A percentile compares a stretch with the other conserved stretches of the same genome.
Conservation (phyloP, 2,797 vertebrate species). For the Thripadectes ignobilis region DNA sequence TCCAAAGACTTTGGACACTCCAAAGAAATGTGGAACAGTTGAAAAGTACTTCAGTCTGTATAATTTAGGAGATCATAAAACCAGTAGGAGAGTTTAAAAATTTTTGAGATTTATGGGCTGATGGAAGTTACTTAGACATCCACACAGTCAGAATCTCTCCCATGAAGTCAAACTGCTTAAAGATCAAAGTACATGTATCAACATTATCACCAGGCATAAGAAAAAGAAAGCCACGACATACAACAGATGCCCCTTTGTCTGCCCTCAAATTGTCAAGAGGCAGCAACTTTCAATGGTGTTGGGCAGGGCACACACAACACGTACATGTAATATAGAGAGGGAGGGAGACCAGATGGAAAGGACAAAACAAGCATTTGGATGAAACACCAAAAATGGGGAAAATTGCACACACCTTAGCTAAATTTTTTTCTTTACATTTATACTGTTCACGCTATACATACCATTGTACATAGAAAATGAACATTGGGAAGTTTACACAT, state of each 20-base stretch:
- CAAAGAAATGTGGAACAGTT: conserved; percentile 9
- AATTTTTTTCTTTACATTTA: not conserved
- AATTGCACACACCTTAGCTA: not conserved
- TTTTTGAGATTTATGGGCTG: conserved; percentile 61
- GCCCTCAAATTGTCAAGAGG: not conserved
- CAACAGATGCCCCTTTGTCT: conserved; percentile 31
- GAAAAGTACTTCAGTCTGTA: conserved; percentile 27
- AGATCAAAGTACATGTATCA: conserved; percentile 61
- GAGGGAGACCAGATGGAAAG: not conserved
- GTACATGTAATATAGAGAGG: not conserved
- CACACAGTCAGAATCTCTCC: not conserved
- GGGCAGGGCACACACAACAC: not conserved
- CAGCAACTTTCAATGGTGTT: not conserved
- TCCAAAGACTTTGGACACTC: not conserved
- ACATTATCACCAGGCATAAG: conserved; percentile 24
- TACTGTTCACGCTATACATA: not conserved
- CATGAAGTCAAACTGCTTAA: conserved; percentile 29
- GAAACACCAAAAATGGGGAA: not conserved
- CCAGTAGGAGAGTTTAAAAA: conserved; percentile 25
- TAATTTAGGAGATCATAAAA: conserved; percentile 52
- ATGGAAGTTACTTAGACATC: conserved; percentile 33
- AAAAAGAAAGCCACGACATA: not conserved
- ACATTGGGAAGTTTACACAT: not conserved
- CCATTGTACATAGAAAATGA: not conserved
- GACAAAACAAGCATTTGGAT: not conserved